phyloP scores from a whole-genome alignment of 2,113 vertebrate genomes.

The Tapirus terrestris region DNA sequence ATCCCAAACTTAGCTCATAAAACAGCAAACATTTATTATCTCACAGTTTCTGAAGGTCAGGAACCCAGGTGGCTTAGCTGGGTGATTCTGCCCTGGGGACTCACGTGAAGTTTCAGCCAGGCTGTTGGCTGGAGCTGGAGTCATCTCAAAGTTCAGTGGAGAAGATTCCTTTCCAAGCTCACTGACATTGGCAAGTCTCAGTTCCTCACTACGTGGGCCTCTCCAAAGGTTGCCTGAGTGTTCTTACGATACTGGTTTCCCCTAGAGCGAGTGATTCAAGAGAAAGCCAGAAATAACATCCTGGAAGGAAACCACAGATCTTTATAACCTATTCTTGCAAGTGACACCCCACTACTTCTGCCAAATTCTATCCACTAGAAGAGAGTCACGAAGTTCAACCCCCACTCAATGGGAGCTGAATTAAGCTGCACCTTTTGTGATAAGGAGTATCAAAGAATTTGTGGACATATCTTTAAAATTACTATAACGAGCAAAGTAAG shows the following conservation, averaged over 20 bases:
- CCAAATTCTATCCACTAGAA: background rate
- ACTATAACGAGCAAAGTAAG: background rate
- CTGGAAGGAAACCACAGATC: background rate
- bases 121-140: background rate
- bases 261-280: background rate
- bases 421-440: background rate
- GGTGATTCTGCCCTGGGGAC: accelerated
- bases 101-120: background rate
- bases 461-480: background rate
- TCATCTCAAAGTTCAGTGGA: background rate
- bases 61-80: background rate
- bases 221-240: background rate
- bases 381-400: background rate
- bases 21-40: background rate
- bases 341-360: background rate
- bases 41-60: background rate
- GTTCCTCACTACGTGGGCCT: background rate
- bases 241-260: background rate
- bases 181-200: background rate
- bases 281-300: background rate
- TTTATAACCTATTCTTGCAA: background rate
- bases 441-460: background rate
- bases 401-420: background rate
- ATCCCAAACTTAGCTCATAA: background rate
- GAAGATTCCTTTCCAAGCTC: background rate